Conservation (phyloP, 2,797 vertebrate genomes). For the Syndactyla subalaris region DNA sequence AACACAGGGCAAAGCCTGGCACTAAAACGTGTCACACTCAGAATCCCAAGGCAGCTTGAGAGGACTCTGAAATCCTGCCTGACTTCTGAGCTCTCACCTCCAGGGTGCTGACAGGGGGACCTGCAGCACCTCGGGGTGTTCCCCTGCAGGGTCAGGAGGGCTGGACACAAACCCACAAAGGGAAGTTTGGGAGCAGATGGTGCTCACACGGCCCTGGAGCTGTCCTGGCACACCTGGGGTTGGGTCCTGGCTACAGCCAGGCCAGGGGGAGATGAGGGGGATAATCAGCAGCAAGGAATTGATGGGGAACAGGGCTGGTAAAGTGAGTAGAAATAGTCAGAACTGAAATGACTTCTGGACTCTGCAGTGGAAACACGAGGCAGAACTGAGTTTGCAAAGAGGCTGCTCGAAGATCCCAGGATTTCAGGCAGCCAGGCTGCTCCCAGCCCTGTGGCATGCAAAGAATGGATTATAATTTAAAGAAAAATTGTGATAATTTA, state of each 20-base stretch:
- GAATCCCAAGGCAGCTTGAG: background rate
- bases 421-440: background rate
- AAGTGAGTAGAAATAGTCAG: background rate
- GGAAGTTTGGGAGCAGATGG: background rate
- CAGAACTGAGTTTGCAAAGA: background rate
- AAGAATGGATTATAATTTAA: constrained; percentile 37
- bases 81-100: no score
- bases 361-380: background rate
- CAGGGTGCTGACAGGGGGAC: no score
- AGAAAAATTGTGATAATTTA: constrained; percentile 21
- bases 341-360: background rate
- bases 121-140: no score
- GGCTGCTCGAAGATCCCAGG: background rate
- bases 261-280: background rate
- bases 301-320: background rate
- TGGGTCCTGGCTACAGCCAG: background rate
- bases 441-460: constrained; percentile 14
- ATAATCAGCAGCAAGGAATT: background rate
- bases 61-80: no score
- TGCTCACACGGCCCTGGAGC: background rate
- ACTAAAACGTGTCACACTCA: fast-evolving
- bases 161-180: background rate
- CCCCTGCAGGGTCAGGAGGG: no score
- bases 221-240: background rate
- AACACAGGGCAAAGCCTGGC: background rate